Percentiles rank a stretch among this genome's conserved stretches.
These are phyloP conservation scores for Podargus strigoides DNA, from an alignment of 2,797 vertebrate species.

Conservation along the genomic window DNA sequence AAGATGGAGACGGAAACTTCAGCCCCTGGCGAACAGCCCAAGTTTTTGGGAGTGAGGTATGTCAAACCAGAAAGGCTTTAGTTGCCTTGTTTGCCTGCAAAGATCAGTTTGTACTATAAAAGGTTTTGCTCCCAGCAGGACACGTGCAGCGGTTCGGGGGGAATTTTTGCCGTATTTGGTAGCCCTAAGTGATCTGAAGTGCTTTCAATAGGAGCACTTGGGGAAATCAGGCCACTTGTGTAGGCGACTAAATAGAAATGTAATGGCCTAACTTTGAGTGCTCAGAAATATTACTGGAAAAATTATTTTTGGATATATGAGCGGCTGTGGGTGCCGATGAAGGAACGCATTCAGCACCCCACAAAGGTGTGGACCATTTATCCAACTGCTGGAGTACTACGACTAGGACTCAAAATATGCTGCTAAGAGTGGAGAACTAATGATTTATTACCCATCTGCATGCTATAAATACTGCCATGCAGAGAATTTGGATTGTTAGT, in stretches of 20 bases:
- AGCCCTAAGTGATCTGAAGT: neutral
- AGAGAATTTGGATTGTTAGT: neutral
- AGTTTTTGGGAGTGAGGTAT: constrained; percentile 95
- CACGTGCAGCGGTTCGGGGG: neutral
- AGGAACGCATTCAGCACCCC: neutral
- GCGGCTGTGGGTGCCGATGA: neutral
- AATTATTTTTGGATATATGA: neutral
- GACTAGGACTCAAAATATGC: neutral
- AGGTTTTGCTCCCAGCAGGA: neutral
- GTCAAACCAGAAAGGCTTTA: neutral
- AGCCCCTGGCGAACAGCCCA: constrained; percentile 94
- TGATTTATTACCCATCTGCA: neutral
- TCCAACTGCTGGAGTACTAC: neutral
- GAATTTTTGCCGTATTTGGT: neutral
- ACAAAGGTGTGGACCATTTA: rapidly evolving
- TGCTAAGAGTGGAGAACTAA: neutral
- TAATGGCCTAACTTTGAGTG: neutral
- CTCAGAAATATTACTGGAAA: rapidly evolving
- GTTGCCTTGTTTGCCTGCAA: neutral
- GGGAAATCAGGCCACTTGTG: neutral
- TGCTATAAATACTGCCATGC: neutral
- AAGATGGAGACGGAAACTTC: constrained; percentile 99
- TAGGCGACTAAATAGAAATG: neutral
- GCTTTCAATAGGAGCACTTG: neutral
- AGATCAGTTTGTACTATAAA: neutral